These are phyloP conservation scores for Agapetus fuscipes DNA, from an alignment of 2,888 invertebrate genomes.

Conservation along the genomic window DNA sequence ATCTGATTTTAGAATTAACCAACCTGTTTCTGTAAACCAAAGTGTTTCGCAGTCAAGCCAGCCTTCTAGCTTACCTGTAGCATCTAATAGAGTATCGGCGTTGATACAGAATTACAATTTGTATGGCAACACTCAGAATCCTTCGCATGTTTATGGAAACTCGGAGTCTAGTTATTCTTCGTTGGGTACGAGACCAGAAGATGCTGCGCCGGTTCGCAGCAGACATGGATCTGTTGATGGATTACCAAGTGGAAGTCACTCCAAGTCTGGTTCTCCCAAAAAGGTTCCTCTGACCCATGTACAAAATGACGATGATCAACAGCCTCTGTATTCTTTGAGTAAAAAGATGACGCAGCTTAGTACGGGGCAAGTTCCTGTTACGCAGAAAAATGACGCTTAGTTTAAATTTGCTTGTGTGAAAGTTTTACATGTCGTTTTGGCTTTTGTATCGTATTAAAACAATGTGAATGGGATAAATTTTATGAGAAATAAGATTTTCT, in stretches of 20 bases:
- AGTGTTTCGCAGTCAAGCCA: conserved; percentile 35
- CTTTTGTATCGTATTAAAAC: no score
- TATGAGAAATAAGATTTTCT: no score
- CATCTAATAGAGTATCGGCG: conserved; percentile 38
- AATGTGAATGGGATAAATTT: no score
- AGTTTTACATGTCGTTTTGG: not conserved
- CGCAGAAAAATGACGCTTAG: conserved; percentile 15
- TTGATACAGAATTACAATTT: conserved; percentile 42
- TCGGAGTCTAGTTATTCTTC: conserved; percentile 30
- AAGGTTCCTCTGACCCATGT: conserved; percentile 4
- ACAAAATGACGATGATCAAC: conserved; percentile 29
- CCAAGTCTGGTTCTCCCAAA: conserved; percentile 19
- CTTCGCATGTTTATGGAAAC: conserved; percentile 41
- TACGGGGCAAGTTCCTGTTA: conserved; percentile 27
- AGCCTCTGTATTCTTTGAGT: conserved; percentile 39
- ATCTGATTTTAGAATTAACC: conserved; percentile 42
- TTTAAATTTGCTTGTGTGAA: not conserved
- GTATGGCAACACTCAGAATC: conserved; percentile 35
- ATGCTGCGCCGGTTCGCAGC: conserved; percentile 29
- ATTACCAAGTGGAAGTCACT: conserved; percentile 10
- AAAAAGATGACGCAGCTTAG: conserved; percentile 34
- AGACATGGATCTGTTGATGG: conserved; percentile 34
- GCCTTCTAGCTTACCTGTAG: conserved; percentile 35
- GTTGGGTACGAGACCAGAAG: conserved; percentile 27
- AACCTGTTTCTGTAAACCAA: conserved; percentile 33